Percentiles rank a stretch among this genome's conserved stretches.
phyloP scores from a whole-genome alignment of 2,113 vertebrate species.

The Empidonax alnorum region DNA sequence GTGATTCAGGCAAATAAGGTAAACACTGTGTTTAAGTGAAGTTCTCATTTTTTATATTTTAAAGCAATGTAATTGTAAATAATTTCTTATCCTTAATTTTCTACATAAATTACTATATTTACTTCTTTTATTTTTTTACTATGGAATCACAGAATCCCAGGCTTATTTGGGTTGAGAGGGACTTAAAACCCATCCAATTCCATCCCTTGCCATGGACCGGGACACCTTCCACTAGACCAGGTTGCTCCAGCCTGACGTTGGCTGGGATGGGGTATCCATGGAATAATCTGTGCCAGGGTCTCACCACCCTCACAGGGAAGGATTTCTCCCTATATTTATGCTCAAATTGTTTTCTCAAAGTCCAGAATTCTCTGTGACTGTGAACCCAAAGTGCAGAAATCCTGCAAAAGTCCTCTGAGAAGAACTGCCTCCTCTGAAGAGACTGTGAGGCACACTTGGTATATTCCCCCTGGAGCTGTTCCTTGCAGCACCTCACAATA shows the following conservation, averaged over 20 bases:
- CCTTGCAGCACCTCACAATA: not conserved
- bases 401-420: not conserved
- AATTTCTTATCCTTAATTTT: not conserved
- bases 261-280: not conserved
- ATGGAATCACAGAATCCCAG: no score
- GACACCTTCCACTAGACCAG: not conserved
- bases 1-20: slow-evolving; percentile 97
- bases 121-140: not conserved
- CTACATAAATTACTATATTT: not conserved
- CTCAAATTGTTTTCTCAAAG: not conserved
- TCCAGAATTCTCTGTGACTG: not conserved
- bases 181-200: not conserved
- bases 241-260: not conserved
- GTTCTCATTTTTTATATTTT: not conserved
- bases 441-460: not conserved
- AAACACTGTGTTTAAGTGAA: not conserved
- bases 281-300: not conserved
- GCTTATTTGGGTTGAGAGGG: not conserved
- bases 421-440: not conserved
- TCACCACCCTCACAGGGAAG: not conserved
- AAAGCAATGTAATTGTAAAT: not conserved
- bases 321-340: not conserved
- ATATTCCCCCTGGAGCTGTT: not conserved
- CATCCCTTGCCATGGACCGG: not conserved
- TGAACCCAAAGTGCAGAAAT: not conserved